phyloP scores from a whole-genome alignment of 2,888 invertebrate genomes.

The Amblyteles armatorius region DNA sequence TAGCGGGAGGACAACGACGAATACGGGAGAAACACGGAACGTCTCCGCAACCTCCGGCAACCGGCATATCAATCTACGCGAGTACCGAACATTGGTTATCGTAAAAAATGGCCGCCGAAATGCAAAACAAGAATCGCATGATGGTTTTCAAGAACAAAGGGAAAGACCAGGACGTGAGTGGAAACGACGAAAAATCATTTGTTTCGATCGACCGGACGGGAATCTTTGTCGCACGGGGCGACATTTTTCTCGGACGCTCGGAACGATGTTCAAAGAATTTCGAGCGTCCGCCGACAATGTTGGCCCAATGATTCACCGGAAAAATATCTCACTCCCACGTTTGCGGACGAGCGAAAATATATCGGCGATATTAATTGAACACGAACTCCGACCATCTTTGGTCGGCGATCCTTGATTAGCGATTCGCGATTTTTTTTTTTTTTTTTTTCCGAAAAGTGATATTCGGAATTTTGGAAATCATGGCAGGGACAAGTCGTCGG shows the following conservation, averaged over 20 bases:
- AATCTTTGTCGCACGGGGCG: not conserved
- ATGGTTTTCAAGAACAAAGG: constrained; percentile 99
- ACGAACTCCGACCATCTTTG: not conserved
- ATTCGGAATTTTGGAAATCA: not conserved
- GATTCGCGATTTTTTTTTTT: not conserved
- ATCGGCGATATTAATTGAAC: not conserved
- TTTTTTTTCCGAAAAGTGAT: constrained; percentile 5
- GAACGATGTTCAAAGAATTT: constrained; percentile 4
- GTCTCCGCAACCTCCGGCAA: constrained; percentile 67
- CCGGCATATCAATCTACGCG: constrained; percentile 79
- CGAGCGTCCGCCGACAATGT: constrained; percentile 9
- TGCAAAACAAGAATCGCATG: constrained; percentile 93
- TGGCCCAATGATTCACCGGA: constrained; percentile 41
- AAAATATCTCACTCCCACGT: constrained; percentile 58
- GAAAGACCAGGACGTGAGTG: constrained; percentile 99
- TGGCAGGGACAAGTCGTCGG: no score
- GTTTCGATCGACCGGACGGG: not conserved
- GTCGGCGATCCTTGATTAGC: not conserved
- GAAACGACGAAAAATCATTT: constrained; percentile 22
- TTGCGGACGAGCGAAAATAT: constrained; percentile 30
- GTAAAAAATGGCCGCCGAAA: constrained; percentile 92
- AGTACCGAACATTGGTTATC: constrained; percentile 77
- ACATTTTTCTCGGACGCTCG: not conserved
- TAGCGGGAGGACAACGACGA: constrained; percentile 65
- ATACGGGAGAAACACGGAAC: constrained; percentile 52